These are phyloP conservation scores for Rhagoletis pomonella DNA, from an alignment of 1,140 invertebrate species.

Conservation along the genomic window DNA sequence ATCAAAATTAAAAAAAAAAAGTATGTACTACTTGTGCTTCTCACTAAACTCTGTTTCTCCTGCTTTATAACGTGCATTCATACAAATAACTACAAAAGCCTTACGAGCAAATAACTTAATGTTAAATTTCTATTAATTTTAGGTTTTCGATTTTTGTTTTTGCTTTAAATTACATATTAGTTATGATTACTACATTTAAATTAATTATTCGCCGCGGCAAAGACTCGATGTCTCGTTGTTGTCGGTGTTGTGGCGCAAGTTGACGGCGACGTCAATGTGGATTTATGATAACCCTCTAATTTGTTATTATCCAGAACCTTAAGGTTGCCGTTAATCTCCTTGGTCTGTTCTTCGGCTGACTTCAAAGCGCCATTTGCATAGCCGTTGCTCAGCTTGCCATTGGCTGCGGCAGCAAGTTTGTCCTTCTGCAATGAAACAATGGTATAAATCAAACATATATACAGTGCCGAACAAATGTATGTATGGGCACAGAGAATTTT, in stretches of 20 bases:
- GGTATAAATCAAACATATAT: no score
- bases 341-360: constrained; percentile 60
- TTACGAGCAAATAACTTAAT: constrained; percentile 33
- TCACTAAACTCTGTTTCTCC: neutral
- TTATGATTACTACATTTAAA: constrained; percentile 45
- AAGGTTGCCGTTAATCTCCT: constrained; percentile 57
- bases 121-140: constrained; percentile 32
- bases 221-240: constrained; percentile 67
- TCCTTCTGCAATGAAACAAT: constrained; percentile 35
- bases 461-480: no score
- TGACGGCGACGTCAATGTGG: constrained; percentile 62
- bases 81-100: constrained; percentile 42
- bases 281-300: constrained; percentile 56
- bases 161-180: constrained; percentile 53
- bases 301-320: constrained; percentile 59
- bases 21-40: no score
- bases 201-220: constrained; percentile 61
- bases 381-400: constrained; percentile 60
- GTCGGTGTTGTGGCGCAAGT: constrained; percentile 57
- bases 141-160: constrained; percentile 30
- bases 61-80: constrained; percentile 35
- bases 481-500: no score
- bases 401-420: constrained; percentile 36
- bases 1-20: no score
- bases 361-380: constrained; percentile 66